A percentile compares a stretch with the other conserved stretches of the same genome.
phyloP scores from a whole-genome alignment of 1,140 invertebrate species.

The Mamestra configurata region DNA sequence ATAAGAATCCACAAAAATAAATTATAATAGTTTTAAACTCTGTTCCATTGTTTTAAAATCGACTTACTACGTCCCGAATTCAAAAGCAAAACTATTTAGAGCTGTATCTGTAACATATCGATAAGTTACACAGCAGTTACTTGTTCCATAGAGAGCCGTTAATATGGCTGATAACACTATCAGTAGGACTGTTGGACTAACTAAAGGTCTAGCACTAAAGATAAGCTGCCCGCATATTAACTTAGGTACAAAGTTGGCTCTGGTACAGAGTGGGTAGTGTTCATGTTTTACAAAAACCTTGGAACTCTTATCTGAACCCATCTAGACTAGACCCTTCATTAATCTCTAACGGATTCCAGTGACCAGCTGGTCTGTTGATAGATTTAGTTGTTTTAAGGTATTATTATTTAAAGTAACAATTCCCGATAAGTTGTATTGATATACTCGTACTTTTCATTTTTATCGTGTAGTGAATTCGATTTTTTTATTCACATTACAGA shows the following conservation, averaged over 20 bases:
- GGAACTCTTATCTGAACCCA: background rate
- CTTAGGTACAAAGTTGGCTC: constrained; percentile 10
- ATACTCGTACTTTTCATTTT: too few species aligned
- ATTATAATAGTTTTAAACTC: too few species aligned
- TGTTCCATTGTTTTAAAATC: too few species aligned
- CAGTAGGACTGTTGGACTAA: background rate
- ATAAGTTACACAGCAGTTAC: constrained; percentile 16
- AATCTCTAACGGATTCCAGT: background rate
- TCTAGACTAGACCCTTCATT: background rate
- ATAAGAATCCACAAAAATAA: too few species aligned
- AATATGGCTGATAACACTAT: constrained; percentile 29
- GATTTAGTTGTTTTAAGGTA: too few species aligned
- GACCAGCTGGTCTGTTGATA: background rate
- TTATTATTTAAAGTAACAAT: too few species aligned
- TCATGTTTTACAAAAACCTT: constrained; percentile 11
- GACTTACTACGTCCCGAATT: too few species aligned
- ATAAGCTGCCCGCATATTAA: constrained; percentile 52
- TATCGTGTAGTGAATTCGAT: too few species aligned
- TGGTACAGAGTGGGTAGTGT: constrained; percentile 11
- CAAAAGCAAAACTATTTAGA: constrained; percentile 2
- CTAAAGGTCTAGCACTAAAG: constrained; percentile 48
- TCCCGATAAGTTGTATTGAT: too few species aligned
- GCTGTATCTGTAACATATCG: background rate
- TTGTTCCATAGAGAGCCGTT: constrained; percentile 25
- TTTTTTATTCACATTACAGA: too few species aligned